phyloP scores from a whole-genome alignment of 2,888 invertebrate species.

The Chironomus tentans region DNA sequence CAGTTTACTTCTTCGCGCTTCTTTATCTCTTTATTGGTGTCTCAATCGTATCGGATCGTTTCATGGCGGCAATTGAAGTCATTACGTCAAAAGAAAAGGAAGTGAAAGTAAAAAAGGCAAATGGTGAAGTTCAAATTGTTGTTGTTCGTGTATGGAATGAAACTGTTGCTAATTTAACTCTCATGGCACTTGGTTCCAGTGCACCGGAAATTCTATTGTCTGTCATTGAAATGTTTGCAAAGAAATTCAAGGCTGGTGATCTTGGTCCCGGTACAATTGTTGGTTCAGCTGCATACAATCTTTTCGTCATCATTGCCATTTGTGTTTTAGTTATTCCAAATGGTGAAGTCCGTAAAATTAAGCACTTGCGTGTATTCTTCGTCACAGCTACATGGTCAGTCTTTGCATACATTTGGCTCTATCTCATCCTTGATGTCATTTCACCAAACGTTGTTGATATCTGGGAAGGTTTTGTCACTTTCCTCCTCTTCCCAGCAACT shows the following conservation, averaged over 20 bases:
- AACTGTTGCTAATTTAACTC: constrained; percentile 94
- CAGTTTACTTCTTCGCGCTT: constrained; percentile 81
- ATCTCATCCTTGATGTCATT: constrained; percentile 81
- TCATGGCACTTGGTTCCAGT: constrained; percentile 98
- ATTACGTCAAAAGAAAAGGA: constrained; percentile 97
- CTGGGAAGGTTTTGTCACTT: constrained; percentile 96
- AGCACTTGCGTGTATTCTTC: constrained; percentile 93
- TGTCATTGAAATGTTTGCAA: constrained; percentile 94
- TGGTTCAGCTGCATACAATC: constrained; percentile 96
- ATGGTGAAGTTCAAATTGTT: constrained; percentile 78
- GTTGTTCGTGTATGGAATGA: constrained; percentile 98
- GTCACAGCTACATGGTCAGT: constrained; percentile 97
- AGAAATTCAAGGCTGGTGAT: constrained; percentile 91
- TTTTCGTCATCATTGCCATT: constrained; percentile 94
- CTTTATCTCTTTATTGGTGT: constrained; percentile 97
- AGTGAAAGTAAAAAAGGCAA: constrained; percentile 80
- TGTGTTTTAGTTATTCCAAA: constrained; percentile 88
- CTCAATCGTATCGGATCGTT: constrained; percentile 96
- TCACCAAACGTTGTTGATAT: constrained; percentile 83
- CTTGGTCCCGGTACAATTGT: constrained; percentile 98
- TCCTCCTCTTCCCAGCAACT: constrained; percentile 92
- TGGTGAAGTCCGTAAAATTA: constrained; percentile 85
- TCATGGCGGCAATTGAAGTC: constrained; percentile 99
- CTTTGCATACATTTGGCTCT: constrained; percentile 98
- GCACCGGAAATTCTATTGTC: constrained; percentile 97